Base-by-base conservation (phyloP, 1,140 invertebrate genomes). In the Pseudomyrmex gracilis region DNA sequence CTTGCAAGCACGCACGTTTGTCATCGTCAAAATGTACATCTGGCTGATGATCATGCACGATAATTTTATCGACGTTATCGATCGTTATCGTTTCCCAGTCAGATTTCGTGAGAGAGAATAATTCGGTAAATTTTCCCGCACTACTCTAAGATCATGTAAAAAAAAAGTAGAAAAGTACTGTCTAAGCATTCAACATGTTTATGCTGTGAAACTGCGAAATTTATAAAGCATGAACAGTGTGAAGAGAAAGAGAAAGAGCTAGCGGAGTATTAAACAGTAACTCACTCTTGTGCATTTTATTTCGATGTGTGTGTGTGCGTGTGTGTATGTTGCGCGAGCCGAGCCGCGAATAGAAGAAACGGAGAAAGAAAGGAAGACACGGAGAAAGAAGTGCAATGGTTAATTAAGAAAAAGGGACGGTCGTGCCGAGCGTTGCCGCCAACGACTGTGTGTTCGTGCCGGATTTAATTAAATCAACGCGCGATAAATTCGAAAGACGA, bases 391-490 rank as follows among this genome's bases (percentile, higher is more conserved):
- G 58, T 60, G 64, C 15, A 63, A 43, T 71, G 57, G 83, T 89
- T 89, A 86, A 89, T 88, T 80, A 86, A 86, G 86, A 88, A 86
- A 88, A 84, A 88, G 57, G 45, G 34, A 1, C 15, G 70, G 15
- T n/a, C 43, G 55, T 73, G 55, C 20, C 57, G 49, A 51, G 70
- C 53, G n/a, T 8, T 22, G 22, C 12, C 70, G 15, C 55, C 55
- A 43, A 63, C 76, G 57, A 55, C 63, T 12, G 49, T 34, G 20
- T 8, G 22, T 47, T 7, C 34, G 67, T 24, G 58, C 47, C 24
- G 76, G 43, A 22, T 90, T 90, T 90, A 90, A 91, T 91, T 90
- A 90, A 91, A 91, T 90, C 84, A 90, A 91, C 86, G 84, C 84
- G 84, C 90, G 85, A 91, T 91, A 91, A 91, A 90, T 91, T 91